Base-by-base conservation (phyloP, 2,797 vertebrate species). In the Brotula barbata region DNA sequence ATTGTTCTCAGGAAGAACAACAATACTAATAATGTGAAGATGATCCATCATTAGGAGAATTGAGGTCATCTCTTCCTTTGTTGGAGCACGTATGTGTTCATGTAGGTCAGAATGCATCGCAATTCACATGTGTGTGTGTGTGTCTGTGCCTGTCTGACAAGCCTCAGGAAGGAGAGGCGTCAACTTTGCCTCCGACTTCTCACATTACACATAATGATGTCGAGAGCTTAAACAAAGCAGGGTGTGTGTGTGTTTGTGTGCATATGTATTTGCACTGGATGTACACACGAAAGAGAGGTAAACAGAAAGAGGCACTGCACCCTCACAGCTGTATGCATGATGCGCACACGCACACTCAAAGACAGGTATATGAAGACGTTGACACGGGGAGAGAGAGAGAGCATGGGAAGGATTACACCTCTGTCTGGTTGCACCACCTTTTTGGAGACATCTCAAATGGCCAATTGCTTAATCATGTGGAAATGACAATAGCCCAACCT, bases 401-500 rank as follows among this genome's bases (percentile, higher is more conserved):
- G 59, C 34, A 37, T 46, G 39, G 51, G 65, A 63, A 57, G 78
- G 65, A 75, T 82, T 78, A 78, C 48, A 88, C 87, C 90, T 93
- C 92, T 91, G 92, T 93, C 92, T 90, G 84, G 93, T 92, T 94
- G 90, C 94, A 92, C 93, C 92, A 92, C 92, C 94, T 93, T 92
- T 89, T 83, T 80, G 91, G 89, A 92, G 93, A 91, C 90, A 87
- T 95, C 93, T 95, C 92, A 93, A 91, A 91, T 88, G 75, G 69
- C 90, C 93, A 79, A 98, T 98, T 96, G 94, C 94, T 93, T 94
- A 98, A 97, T 95, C 95, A 97, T 93, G 94, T 91, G 85, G 92
- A 97, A 97, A 90, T 87, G 91, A 93, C 92, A 92, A 93, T 83
- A 76, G 90, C 93, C 93, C 91, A 90, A 89, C 92, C 93, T 92